Evolutionary conservation across 2,888 invertebrate species (phyloP), one percentile per base, ranked within the genome.

Genomic region (Aphidoletes aphidimyza): DNA sequence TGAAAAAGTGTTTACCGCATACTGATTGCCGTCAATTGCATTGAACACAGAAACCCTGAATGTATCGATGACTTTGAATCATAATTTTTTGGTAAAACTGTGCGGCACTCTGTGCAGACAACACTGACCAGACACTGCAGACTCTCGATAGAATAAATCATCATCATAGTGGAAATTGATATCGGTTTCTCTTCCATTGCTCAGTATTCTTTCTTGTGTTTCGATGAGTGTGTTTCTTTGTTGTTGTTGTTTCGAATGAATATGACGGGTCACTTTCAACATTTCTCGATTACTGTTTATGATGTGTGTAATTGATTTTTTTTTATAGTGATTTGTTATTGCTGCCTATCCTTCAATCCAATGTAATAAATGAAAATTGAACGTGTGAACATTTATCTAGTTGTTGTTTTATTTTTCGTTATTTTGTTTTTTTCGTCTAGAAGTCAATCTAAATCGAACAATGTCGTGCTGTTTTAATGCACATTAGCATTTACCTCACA

Each of bases 21-120:
- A 69, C 69, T 69, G 69, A 69, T 69, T 69, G 26, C 69, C 69
- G 69, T 69, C 69, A 69, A 69, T 69, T 69, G 69, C 30, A 69
- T 69, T 69, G 30, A 69, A 30, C 30, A 11, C 17, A 54, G 22
- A 26, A 26, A 54, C 22, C 34, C 30, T 17, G n/a, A n/a, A n/a
- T n/a, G n/a, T n/a, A n/a, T n/a, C n/a, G n/a, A n/a, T n/a, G n/a
- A n/a, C n/a, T n/a, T n/a, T n/a, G n/a, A n/a, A n/a, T n/a, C n/a
- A n/a, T n/a, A n/a, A n/a, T n/a, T n/a, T n/a, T n/a, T n/a, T n/a
- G n/a, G n/a, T n/a, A n/a, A n/a, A n/a, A n/a, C n/a, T n/a, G n/a
- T n/a, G n/a, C n/a, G n/a, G n/a, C n/a, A n/a, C n/a, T n/a, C n/a
- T n/a, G n/a, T n/a, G n/a, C n/a, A n/a, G n/a, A n/a, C n/a, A n/a